Evolutionary conservation across 2,888 invertebrate genomes (phyloP).

Genomic region (Acanthosepion pharaonis): DNA sequence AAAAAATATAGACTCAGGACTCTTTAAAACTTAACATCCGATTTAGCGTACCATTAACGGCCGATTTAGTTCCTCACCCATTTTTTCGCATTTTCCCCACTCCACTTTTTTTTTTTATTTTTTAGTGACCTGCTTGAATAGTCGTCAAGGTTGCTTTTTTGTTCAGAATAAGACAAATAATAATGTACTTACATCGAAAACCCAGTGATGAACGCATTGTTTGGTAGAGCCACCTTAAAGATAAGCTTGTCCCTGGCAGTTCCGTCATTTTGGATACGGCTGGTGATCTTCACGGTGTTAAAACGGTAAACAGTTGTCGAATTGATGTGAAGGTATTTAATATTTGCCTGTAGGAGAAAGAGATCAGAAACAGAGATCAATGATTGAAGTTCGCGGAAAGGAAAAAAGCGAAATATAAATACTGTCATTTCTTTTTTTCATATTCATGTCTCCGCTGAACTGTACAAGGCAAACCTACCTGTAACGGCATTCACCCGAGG

Average conservation of each 20-base stretch:
- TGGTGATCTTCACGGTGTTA: constrained; percentile 80
- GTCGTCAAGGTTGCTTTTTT: not conserved
- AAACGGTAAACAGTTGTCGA: constrained; percentile 81
- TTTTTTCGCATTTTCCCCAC: no score
- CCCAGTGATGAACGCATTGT: constrained; percentile 59
- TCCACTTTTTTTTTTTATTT: no score
- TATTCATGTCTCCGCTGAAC: no score
- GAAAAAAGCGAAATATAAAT: not conserved
- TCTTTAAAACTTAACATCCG: no score
- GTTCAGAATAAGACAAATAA: not conserved
- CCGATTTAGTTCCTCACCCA: no score
- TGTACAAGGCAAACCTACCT: no score
- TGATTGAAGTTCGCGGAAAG: not conserved
- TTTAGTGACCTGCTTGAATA: no score
- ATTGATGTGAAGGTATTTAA: constrained; percentile 77
- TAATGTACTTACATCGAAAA: constrained; percentile 56
- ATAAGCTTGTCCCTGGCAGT: constrained; percentile 78
- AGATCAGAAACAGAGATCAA: not conserved
- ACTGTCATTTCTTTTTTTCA: no score
- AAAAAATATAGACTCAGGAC: no score
- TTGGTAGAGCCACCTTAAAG: constrained; percentile 56
- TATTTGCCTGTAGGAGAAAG: constrained; percentile 43
- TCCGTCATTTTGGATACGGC: constrained; percentile 78
- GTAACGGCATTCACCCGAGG: no score
- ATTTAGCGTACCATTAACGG: no score